Base-by-base conservation (phyloP, 2,888 invertebrate genomes). In the Blera fallax region DNA sequence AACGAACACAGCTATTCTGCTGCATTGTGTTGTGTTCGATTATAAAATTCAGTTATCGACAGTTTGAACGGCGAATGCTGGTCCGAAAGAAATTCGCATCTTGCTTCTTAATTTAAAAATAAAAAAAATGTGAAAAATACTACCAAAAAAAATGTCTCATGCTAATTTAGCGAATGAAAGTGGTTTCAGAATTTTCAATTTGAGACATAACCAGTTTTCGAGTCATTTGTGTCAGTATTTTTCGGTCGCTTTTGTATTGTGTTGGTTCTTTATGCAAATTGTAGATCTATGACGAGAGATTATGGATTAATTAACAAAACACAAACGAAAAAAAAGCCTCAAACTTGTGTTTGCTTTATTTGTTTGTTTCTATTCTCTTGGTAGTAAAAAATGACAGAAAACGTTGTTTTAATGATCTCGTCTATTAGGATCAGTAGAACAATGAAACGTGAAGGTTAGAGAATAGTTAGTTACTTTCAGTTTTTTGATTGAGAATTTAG, bases 91-190 rank as follows among this genome's bases (percentile, higher is more conserved):
- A 54, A 40, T 69, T 69, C 29, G 54, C 52, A 54, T 69, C 18
- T 54, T 69, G 29, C 14, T 69, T n/a, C 43, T 54, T 16, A 52
- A 37, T 16, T 52, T 67, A 24, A 29, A 29, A 50, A 37, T 5
- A 43, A 14, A 21, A 40, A 52, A 29, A 27, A 11, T 18, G 21
- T 18, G n/a, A 56, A 67, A 67, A 62, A 4, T n/a, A 40, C 27
- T 50, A 11, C 62, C 21, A 14, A 32, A 34, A 18, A 11, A 40
- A 5, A 43, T 32, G 21, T 45, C 50, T 24, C 62, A 52, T 64
- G 54, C 45, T 74, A 56, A 74, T 74, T 54, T 45, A 45, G 54
- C 56, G 45, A 65, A 74, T 43, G 74, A 74, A 74, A 74, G 74
- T 74, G 74, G 54, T 54, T 74, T 65, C 45, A 56, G n/a, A 11